Evolutionary conservation across 2,113 vertebrate species (phyloP).

Genomic region (Donacobius atricapilla): DNA sequence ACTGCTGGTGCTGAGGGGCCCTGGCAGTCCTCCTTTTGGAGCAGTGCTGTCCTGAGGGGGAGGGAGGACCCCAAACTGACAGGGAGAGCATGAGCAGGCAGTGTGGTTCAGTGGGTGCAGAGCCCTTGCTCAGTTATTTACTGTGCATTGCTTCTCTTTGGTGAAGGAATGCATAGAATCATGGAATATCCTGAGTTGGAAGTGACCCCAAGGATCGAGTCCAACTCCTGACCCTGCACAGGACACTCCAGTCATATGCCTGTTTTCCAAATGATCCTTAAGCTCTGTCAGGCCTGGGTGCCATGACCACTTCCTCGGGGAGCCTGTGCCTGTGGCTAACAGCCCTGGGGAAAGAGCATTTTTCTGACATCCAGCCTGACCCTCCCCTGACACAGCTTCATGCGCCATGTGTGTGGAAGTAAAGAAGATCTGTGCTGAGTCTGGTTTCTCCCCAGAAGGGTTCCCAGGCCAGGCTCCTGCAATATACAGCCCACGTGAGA

Average conservation of each 20-base stretch:
- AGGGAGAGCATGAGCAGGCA: background rate
- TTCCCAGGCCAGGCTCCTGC: background rate
- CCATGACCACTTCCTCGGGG: background rate
- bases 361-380: background rate
- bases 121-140: background rate
- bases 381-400: background rate
- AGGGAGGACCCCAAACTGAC: accelerated
- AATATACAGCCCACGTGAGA: accelerated
- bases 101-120: background rate
- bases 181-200: background rate
- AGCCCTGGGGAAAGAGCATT: background rate
- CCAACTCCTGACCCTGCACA: background rate
- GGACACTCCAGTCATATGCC: background rate
- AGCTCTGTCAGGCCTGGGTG: background rate
- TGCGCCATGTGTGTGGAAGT: background rate
- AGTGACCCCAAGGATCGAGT: background rate
- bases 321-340: background rate
- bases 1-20: background rate
- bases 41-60: background rate
- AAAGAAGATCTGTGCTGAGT: background rate
- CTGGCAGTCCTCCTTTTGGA: background rate
- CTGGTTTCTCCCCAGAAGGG: background rate
- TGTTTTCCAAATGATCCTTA: background rate
- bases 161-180: background rate
- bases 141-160: background rate